Base-by-base conservation (phyloP, 2,113 vertebrate species). In the Acrocephalus arundinaceus region DNA sequence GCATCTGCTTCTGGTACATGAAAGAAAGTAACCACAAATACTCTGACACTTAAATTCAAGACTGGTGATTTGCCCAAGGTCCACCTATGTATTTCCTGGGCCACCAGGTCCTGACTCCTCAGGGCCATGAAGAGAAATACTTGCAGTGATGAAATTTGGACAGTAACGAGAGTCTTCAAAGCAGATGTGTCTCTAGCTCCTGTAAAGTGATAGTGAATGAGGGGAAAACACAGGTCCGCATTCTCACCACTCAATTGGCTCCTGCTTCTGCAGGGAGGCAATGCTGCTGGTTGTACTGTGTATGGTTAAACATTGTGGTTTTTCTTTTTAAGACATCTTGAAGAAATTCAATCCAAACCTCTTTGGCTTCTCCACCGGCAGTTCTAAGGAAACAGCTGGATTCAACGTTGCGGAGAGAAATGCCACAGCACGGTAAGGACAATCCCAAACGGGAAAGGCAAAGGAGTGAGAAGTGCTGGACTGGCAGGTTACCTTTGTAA, bases 311-410 rank as follows among this genome's bases (percentile, higher is more conserved):
- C 24, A 13, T 2, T 33, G 46, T 75, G 43, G 10, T 31, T 74
- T 52, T n/a, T 96, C 30, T 86, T 41, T 95, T 92, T 79, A 94
- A 99, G 99, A 99, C 81, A 99, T 99, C 84, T 94, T 99, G 62
- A 99, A 97, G 97, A 99, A 98, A 95, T 99, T 99, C 97, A 99
- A 98, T 86, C 98, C 99, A 4, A 59, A 96, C 31, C 84, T 99
- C 84, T 94, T 97, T 33, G 99, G 99, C 72, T 98, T 98, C 89
- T 99, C 99, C 57, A 97, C 90, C 6, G 98, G 99, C 9, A 86
- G 27, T 37, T 91, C 90, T 25, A 94, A 86, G 75, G 22, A 24
- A 21, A 96, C 94, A 24, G 97, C 96, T 21, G 98, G 98, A 49
- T 99, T 99, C 88, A 99, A 99, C 2, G 94, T 98, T 86, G 99